These are phyloP conservation scores for Telmatochromis sp. DNA, from an alignment of 2,113 vertebrate species.

Conservation along the genomic window DNA sequence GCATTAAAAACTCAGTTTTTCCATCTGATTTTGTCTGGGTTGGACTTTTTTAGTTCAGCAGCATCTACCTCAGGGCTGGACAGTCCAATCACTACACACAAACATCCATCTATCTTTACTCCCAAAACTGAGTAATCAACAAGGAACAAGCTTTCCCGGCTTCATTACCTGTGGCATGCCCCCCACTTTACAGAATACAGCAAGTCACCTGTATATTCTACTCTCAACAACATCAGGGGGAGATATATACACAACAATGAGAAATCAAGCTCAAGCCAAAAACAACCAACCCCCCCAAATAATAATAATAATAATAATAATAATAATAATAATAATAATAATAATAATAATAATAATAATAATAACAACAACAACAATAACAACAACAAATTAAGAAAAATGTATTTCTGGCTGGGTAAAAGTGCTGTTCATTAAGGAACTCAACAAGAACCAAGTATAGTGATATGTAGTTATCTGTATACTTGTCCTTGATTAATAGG, in stretches of 20 bases:
- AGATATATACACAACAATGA: neutral
- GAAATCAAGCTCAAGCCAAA: neutral
- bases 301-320: neutral
- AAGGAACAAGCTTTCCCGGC: neutral
- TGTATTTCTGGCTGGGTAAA: too few species aligned
- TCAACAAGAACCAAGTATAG: conserved; percentile 2
- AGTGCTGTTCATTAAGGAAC: conserved; percentile 16
- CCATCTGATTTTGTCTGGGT: neutral
- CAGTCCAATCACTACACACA: conserved; percentile 1
- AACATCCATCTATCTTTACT: conserved; percentile 4
- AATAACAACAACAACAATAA: rapidly evolving
- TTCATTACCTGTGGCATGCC: conserved; percentile 30
- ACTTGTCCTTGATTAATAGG: conserved; percentile 1
- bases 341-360: rapidly evolving
- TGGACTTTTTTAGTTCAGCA: conserved; percentile 24
- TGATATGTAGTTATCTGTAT: neutral
- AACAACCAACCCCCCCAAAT: neutral
- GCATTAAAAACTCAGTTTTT: neutral
- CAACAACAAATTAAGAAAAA: neutral
- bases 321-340: rapidly evolving
- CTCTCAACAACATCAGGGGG: neutral
- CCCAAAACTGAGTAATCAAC: neutral
- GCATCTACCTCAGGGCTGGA: conserved; percentile 8
- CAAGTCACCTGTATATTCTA: neutral
- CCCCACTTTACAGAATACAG: conserved; percentile 1